Conservation (phyloP, 2,888 invertebrate genomes). For the Orchestes rusci region DNA sequence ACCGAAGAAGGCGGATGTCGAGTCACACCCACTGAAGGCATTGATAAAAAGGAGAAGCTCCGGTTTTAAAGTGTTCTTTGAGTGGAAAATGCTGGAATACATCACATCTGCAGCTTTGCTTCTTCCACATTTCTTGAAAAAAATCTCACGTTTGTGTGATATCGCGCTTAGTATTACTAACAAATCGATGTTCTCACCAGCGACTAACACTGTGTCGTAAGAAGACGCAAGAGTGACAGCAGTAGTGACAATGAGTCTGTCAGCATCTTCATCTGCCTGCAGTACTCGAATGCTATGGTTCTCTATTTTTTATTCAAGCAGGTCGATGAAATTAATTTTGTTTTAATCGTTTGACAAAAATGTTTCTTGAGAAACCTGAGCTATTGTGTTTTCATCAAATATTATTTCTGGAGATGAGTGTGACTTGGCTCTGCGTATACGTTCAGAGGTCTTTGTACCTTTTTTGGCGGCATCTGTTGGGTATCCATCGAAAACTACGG, state of each 20-base stretch:
- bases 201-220: background rate
- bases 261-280: conserved; percentile 7
- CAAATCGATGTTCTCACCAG: conserved; percentile 3
- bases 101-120: too few relatives aligned
- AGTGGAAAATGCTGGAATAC: too few relatives aligned
- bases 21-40: background rate
- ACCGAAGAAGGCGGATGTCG: background rate
- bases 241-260: background rate
- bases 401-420: background rate
- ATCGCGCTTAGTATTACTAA: conserved; percentile 2
- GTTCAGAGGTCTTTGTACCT: background rate
- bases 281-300: background rate
- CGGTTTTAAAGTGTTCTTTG: too few relatives aligned
- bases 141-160: too few relatives aligned
- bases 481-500: conserved; percentile 1
- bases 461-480: background rate
- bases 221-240: background rate
- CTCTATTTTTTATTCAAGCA: background rate
- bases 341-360: conserved; percentile 3
- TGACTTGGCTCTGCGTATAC: background rate
- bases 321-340: background rate
- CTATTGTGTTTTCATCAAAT: conserved; percentile 1
- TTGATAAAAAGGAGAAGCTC: background rate
- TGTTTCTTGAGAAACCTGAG: background rate
- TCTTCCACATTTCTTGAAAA: too few relatives aligned